Evolutionary conservation across 1,140 invertebrate species (phyloP), one percentile per base, ranked within the genome.

Genomic region (Drosophila sechellia): DNA sequence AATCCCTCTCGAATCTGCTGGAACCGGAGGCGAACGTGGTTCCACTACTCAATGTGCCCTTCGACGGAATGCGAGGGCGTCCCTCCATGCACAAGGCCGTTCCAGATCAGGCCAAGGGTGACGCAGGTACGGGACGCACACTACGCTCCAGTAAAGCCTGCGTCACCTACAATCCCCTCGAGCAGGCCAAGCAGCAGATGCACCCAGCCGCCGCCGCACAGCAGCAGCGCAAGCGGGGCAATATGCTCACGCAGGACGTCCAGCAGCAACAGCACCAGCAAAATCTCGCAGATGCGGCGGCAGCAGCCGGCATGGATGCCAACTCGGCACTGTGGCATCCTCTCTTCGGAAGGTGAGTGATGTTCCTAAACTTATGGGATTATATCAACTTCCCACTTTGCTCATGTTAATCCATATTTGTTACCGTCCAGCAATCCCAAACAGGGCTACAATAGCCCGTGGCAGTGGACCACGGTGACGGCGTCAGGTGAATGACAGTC

Each of bases 241-340:
- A 64, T 52, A 72, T 81, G 65, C 64, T 77, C n/a, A 55, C 59
- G 22, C 56, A 54, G 35, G 76, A 83, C 45, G 52, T 73, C 12
- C 81, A 75, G 31, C 79, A 79, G 25, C 66, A 77, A 49, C 79
- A 86, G 42, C 80, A 79, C 35, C 80, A 68, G 31, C 81, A 72
- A 1, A 77, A 72, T 4, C 75, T 76, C 8, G 74, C 71, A 8
- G 83, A 75, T 3, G 81, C 81, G 20, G 74, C 73, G 25, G 61
- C 71, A 10, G 77, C 49, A 10, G 73, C 46, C 1, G 79, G 34
- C 76, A 92, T 93, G 54, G 93, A 94, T 48, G 87, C 92, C 34
- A 94, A 95, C 64, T 94, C 94, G 37, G 94, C 95, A 40, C 91
- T 95, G 17, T 95, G 95, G 95, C 95, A 95, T 93, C 95, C 95